Conservation (phyloP, 2,113 vertebrate genomes). For the Neotragus pygmaeus region DNA sequence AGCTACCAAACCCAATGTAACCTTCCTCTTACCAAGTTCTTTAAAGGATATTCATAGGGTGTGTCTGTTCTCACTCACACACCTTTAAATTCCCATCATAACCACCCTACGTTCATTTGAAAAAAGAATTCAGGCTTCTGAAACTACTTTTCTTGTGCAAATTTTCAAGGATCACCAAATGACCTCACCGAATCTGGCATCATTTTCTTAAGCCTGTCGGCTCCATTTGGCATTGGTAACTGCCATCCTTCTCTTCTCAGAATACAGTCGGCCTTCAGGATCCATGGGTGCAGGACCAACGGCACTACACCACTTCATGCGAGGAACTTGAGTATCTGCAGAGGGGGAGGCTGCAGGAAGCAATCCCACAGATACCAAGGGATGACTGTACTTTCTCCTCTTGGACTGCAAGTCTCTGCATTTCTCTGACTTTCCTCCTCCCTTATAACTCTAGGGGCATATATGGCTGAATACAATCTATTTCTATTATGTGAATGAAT, state of each 20-base stretch:
- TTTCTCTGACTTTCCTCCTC: slow-evolving; percentile 16
- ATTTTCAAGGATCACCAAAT: not conserved
- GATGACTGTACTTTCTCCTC: not conserved
- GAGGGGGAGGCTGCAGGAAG: not conserved
- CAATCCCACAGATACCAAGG: not conserved
- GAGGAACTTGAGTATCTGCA: not conserved
- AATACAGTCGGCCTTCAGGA: not conserved
- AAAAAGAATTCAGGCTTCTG: not conserved
- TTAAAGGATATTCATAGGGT: not conserved
- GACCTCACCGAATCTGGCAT: not conserved
- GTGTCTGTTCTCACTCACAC: not conserved
- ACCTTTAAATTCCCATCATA: not conserved
- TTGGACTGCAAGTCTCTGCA: not conserved
- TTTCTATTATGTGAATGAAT: not conserved
- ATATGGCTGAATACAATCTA: not conserved
- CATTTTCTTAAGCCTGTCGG: not conserved
- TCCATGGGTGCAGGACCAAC: accelerated
- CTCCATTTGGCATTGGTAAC: not conserved
- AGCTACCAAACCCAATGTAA: not conserved
- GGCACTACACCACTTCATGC: not conserved
- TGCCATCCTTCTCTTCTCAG: not conserved
- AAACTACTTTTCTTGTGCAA: not conserved
- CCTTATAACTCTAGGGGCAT: not conserved
- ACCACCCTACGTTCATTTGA: not conserved
- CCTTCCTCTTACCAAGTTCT: not conserved